phyloP scores from a whole-genome alignment of 2,888 invertebrate species.

The Cerceris ruficornis region DNA sequence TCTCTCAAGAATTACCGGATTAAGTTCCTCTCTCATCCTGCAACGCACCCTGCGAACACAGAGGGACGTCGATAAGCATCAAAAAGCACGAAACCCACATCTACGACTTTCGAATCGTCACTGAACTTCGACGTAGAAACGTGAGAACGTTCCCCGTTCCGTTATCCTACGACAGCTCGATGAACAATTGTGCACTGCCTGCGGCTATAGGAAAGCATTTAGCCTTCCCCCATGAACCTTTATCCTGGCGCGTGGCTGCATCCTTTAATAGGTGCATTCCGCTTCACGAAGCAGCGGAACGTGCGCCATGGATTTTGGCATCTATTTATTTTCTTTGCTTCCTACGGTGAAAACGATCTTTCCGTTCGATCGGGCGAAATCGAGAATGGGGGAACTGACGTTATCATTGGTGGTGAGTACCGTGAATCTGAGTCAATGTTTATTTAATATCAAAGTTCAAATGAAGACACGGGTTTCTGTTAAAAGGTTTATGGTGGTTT shows the following conservation, averaged over 20 bases:
- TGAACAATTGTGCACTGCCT: slow-evolving; percentile 75
- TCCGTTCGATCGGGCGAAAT: slow-evolving; percentile 14
- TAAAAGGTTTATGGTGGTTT: too few relatives aligned
- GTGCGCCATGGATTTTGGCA: slow-evolving; percentile 54
- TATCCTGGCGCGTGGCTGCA: slow-evolving; percentile 71
- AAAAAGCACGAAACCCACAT: too few relatives aligned
- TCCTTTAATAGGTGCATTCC: slow-evolving; percentile 71
- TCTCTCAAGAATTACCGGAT: too few relatives aligned
- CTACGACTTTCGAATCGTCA: not conserved
- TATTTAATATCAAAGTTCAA: too few relatives aligned
- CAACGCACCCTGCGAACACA: too few relatives aligned
- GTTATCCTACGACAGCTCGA: slow-evolving; percentile 59
- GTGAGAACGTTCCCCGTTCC: slow-evolving; percentile 68
- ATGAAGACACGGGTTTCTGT: too few relatives aligned
- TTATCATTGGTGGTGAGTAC: too few relatives aligned
- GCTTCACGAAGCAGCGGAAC: slow-evolving; percentile 63
- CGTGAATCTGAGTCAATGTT: too few relatives aligned
- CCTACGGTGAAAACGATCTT: slow-evolving; percentile 34
- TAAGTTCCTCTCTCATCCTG: too few relatives aligned
- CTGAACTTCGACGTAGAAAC: slow-evolving; percentile 54
- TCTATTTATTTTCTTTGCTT: slow-evolving; percentile 44
- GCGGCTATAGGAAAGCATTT: slow-evolving; percentile 75
- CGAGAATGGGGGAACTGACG: too few relatives aligned
- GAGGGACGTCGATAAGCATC: too few relatives aligned
- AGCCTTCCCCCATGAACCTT: slow-evolving; percentile 67